Base-by-base conservation (phyloP, 2,113 vertebrate species). In the Ophiodon elongatus region DNA sequence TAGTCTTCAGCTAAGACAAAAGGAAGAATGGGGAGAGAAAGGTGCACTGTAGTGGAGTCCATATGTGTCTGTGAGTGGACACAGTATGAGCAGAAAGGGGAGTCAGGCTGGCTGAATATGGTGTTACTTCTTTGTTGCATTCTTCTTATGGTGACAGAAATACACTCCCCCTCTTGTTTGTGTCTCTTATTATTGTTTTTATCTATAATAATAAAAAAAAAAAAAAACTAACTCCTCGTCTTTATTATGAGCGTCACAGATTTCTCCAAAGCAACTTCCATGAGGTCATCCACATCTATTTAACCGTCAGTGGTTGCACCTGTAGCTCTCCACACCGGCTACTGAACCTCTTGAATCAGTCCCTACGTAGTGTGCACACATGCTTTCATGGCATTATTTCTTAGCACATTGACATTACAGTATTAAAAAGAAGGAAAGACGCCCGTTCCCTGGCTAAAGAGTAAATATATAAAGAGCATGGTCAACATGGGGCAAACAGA, bases 1-100 rank as follows among this genome's bases (percentile, higher is more conserved):
- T 92, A 87, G 90, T 94, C 93, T 94, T 90, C 92, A 82, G 83
- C 91, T 93, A 92, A 95, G 91, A 96, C 94, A 95, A 96, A 94
- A 90, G 88, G 50, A 73, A 86, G 84, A 88, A 83, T 84, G 67
- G 86, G 35, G 62, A 91, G 79, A 92, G 71, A 93, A 94, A 91
- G 91, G 77, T 86, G 92, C 85, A 88, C 82, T 88, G 85, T 85
- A 74, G 86, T 89, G 83, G 90, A 91, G 87, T 90, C 93, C 92
- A 92, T 94, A 92, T 93, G 92, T 92, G 92, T 91, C 85, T 75
- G 68, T 37, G 83, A 92, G 86, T 89, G 84, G 88, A 93, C 91
- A 95, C 91, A 94, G 93, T 93, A 88, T 89, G 85, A 85, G 80
- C 71, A 90, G 82, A 88, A 91, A 89, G 80, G 77, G 77, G 88